Base-by-base conservation (phyloP, 1,140 invertebrate species). In the Drosophila takahashii region DNA sequence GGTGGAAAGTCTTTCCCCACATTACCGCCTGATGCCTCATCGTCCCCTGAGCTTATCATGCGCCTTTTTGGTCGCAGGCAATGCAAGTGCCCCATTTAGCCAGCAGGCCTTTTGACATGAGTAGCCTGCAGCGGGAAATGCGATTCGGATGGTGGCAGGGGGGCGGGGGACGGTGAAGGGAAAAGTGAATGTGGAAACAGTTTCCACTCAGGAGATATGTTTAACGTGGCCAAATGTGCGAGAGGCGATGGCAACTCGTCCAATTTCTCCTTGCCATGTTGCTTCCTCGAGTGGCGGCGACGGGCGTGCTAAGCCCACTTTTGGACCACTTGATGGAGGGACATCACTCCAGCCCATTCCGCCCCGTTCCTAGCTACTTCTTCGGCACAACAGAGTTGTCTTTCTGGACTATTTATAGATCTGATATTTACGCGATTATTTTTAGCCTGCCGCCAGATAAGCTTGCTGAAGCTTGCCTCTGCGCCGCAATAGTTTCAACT, bases 141-240 rank as follows among this genome's bases (percentile, higher is more conserved):
- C 16, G 47, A 18, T 29, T 9, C 11, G 13, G 39, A 32, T 26
- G n/a, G 34, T 13, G n/a, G 22, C 29, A 39, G 45, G 18, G 3
- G 11, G 15, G 15, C 2, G 15, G 4, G 10, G 27, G 34, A 15
- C n/a, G 22, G 27, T n/a, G 10, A 37, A n/a, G 2, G 66, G 41
- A 37, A 69, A 52, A 70, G 48, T 69, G 66, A 70, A 70, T 69
- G 71, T 81, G 65, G 41, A 83, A 79, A 79, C 77, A 60, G 64
- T 51, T 73, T 65, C 54, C 83, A 87, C 84, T 89, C 71, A 58
- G 74, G 59, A 69, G 61, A 87, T 83, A 67, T 87, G 83, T 87
- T 87, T 79, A 79, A 70, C 79, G 69, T 76, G 74, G 50, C 54
- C 53, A 71, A 75, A 66, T 81, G 69, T 72, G 66, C 32, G 61